These are phyloP conservation scores for Temnothorax unifasciatus DNA, from an alignment of 2,888 invertebrate species.

Conservation along the genomic window DNA sequence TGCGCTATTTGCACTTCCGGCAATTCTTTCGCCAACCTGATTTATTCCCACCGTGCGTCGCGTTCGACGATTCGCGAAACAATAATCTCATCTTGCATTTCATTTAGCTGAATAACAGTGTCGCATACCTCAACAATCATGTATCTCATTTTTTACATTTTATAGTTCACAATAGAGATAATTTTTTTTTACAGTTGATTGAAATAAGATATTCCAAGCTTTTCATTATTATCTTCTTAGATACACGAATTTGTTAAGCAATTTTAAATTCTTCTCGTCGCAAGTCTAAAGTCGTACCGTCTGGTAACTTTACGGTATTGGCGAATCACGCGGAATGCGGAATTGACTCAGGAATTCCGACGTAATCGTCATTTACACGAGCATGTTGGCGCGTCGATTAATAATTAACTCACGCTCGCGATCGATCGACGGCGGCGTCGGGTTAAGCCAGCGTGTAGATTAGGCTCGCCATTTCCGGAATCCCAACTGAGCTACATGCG, in stretches of 20 bases:
- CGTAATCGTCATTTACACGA: conserved; percentile 43
- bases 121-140: background rate
- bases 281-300: background rate
- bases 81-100: background rate
- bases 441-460: conserved; percentile 58
- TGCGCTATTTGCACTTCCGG: conserved; percentile 75
- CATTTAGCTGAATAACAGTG: background rate
- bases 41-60: conserved; percentile 5
- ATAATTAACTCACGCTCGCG: conserved; percentile 50
- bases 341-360: conserved; percentile 15
- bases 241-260: background rate
- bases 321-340: conserved; percentile 31
- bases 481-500: conserved; percentile 31
- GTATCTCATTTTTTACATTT: background rate
- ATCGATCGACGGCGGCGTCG: conserved; percentile 57
- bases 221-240: background rate
- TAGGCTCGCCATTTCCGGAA: conserved; percentile 57
- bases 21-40: conserved; percentile 64
- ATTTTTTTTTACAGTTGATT: background rate
- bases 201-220: background rate
- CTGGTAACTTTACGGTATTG: background rate
- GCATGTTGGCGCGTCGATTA: conserved; percentile 35
- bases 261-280: background rate
- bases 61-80: conserved; percentile 1
- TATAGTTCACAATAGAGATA: background rate